These are phyloP conservation scores for Cydia amplana DNA, from an alignment of 1,140 invertebrate species.

Conservation along the genomic window DNA sequence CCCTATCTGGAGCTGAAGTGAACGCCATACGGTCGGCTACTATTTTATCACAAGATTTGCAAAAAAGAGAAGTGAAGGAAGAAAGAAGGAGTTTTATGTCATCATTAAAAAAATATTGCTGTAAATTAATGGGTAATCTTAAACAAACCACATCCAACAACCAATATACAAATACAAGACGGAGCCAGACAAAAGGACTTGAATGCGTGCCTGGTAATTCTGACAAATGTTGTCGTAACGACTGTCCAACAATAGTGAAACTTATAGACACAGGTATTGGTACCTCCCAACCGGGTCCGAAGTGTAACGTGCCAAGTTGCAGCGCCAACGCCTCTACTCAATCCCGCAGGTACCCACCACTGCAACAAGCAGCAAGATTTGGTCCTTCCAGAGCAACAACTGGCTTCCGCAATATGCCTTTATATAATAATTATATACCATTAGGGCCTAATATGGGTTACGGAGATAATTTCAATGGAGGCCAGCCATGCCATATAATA, in stretches of 20 bases:
- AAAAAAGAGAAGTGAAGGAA: not conserved
- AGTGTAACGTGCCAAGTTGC: not conserved
- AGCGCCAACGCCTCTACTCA: not conserved
- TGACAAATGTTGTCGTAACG: not conserved
- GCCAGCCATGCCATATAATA: not conserved
- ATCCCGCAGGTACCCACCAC: not conserved
- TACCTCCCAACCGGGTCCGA: not conserved
- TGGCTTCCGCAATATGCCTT: not conserved
- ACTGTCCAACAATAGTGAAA: not conserved
- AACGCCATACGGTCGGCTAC: not conserved
- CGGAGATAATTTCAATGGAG: not conserved
- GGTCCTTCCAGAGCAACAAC: not conserved
- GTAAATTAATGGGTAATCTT: not conserved
- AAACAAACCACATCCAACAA: not conserved
- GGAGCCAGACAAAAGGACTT: not conserved
- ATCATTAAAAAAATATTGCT: not conserved
- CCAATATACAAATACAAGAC: not conserved
- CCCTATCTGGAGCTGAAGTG: not conserved
- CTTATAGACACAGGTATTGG: not conserved
- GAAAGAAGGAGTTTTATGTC: not conserved
- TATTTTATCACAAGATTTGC: not conserved
- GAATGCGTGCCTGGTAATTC: not conserved
- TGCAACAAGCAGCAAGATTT: not conserved
- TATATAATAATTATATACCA: not conserved
- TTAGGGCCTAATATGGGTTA: not conserved